A percentile compares a stretch with the other conserved stretches of the same genome.
phyloP scores from a whole-genome alignment of 2,797 vertebrate species.

The Hapalemur alaotrensis region DNA sequence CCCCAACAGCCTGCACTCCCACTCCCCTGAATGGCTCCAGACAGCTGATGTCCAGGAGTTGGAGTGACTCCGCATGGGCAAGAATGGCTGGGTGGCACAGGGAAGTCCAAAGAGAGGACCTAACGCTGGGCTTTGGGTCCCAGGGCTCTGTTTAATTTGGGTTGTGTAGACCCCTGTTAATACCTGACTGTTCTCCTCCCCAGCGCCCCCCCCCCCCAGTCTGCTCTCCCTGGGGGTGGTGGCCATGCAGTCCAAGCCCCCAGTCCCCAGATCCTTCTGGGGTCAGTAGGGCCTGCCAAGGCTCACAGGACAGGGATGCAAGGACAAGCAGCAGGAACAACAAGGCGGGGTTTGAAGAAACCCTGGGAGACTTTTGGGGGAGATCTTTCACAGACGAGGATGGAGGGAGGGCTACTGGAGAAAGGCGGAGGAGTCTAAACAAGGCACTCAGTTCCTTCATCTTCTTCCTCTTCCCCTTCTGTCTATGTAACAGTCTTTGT shows the following conservation, averaged over 20 bases:
- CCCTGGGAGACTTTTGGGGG: background rate
- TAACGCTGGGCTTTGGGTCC: background rate
- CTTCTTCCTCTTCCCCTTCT: background rate
- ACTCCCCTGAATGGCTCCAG: background rate
- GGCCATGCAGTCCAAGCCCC: rapidly evolving
- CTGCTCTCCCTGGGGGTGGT: background rate
- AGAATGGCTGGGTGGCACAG: background rate
- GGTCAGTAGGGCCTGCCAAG: background rate
- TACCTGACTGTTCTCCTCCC: background rate
- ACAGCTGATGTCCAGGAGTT: background rate
- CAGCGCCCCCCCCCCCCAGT: too few relatives aligned
- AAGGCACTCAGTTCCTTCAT: background rate
- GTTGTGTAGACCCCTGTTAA: background rate
- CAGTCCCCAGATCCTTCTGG: background rate
- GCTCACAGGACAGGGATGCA: background rate
- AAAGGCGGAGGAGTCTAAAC: background rate
- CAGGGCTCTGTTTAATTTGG: background rate
- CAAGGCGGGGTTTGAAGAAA: background rate
- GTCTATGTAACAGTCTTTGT: background rate
- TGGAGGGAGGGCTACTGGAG: background rate
- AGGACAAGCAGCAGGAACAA: background rate
- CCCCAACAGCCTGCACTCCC: background rate
- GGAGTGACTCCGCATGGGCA: background rate
- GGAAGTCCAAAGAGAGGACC: background rate
- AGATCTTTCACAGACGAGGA: background rate